Evolutionary conservation across 2,888 invertebrate genomes (phyloP), one percentile per base, ranked within the genome.

Genomic region (Bombyx huttoni): DNA sequence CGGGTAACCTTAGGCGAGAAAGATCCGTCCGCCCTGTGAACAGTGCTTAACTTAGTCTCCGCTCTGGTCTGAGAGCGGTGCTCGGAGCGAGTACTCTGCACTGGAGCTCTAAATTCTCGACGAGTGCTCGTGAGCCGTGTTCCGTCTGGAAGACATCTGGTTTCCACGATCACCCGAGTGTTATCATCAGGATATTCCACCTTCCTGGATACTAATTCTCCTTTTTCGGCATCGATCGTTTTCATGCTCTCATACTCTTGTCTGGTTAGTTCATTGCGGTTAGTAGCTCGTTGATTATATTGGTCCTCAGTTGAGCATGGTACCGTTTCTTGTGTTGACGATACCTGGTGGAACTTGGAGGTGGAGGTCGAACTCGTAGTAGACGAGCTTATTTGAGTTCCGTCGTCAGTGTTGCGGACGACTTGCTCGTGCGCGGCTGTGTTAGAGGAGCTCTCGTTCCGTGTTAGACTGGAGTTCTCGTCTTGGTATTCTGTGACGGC

Each of bases 81-180:
- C 57, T 86, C 81, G n/a, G 83, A 73, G 47, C 67, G 75, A 13
- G 72, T 74, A 52, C 67, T 76, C 49, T 83, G 78, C 13, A 73
- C 73, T 7, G 86, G 85, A 6, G 66, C 81, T n/a, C 81, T 78
- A 45, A 91, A 92, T 68, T 93, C 93, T 46, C 92, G 91, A 48
- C 90, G 89, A 14, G 92, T 92, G 55, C 92, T 92, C n/a, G 92
- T 93, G 0, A 93, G 90, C 47, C 89, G 89, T 1, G 91, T 91
- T 13, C 93, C 93, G 65, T 92, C 93, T 0, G 91, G 91, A 47
- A 92, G 75, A 49, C 91, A 90, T 60, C 91, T 90, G 0, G 92
- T 93, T 62, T 93, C 93, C 12, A 91, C 91, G 8, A 91, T 89
- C 57, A 92, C 90, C 78, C 91, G 91, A 48, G 92, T 91, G 73